A percentile compares a stretch with the other conserved stretches of the same genome.
phyloP scores from a whole-genome alignment of 1,140 invertebrate species.

The Samia ricini region DNA sequence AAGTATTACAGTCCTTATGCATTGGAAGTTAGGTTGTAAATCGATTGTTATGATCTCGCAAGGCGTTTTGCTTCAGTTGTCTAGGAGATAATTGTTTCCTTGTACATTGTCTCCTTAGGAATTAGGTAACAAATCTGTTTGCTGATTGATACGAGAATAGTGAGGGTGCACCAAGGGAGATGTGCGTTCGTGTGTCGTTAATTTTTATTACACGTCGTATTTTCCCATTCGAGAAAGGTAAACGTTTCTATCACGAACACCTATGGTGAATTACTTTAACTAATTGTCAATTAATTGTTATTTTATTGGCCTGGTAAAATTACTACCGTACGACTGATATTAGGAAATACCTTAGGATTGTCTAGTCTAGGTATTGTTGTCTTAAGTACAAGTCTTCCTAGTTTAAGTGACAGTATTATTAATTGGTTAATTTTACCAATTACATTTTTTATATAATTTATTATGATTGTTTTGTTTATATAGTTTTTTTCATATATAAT shows the following conservation, averaged over 20 bases:
- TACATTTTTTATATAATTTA: no score
- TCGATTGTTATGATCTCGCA: slow-evolving; percentile 11
- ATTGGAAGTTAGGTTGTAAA: background rate
- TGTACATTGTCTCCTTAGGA: slow-evolving; percentile 68
- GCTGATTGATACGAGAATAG: slow-evolving; percentile 59
- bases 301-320: background rate
- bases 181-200: slow-evolving; percentile 40
- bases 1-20: background rate
- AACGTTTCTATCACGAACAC: background rate
- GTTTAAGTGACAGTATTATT: no score
- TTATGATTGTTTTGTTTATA: no score
- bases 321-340: background rate
- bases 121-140: slow-evolving; percentile 71
- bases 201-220: slow-evolving; percentile 54
- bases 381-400: no score
- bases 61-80: slow-evolving; percentile 41
- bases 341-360: background rate
- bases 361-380: no score
- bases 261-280: background rate
- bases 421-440: no score
- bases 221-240: slow-evolving; percentile 16
- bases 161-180: slow-evolving; percentile 25
- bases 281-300: background rate
- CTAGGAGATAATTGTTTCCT: slow-evolving; percentile 68
- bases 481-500: no score